A percentile compares a stretch with the other conserved stretches of the same genome.
Evolutionary conservation across 2,113 vertebrate genomes (phyloP).

Genomic region (Ariopsis seemanni): DNA sequence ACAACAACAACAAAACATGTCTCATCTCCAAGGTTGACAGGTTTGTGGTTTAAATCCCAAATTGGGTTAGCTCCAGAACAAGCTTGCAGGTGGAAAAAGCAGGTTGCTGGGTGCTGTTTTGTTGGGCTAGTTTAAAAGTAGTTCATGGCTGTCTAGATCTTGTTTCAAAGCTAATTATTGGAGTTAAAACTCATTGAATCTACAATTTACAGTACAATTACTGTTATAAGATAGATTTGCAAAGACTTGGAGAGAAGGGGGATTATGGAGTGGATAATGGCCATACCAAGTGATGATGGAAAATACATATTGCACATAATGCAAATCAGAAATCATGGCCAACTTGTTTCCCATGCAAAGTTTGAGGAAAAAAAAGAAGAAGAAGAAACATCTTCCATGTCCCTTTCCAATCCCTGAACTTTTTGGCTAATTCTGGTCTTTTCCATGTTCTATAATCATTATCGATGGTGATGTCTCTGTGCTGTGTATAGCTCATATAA

Average conservation of each 20-base stretch:
- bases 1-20: neutral
- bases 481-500: neutral
- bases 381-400: neutral
- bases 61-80: neutral
- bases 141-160: neutral
- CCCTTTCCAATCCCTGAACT: neutral
- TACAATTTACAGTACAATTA: too few species aligned
- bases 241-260: neutral
- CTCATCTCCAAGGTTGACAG: neutral
- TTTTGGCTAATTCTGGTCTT: neutral
- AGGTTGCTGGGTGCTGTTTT: neutral
- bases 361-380: neutral
- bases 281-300: neutral
- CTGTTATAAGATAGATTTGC: neutral
- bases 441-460: neutral
- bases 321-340: neutral
- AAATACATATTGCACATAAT: neutral
- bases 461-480: neutral
- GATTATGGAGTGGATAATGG: neutral
- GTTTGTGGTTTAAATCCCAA: neutral
- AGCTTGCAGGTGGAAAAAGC: neutral
- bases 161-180: neutral
- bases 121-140: neutral
- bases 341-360: neutral
- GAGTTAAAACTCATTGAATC: neutral